Conservation (phyloP, 2,113 vertebrate genomes). For the Syrrhaptes paradoxus region DNA sequence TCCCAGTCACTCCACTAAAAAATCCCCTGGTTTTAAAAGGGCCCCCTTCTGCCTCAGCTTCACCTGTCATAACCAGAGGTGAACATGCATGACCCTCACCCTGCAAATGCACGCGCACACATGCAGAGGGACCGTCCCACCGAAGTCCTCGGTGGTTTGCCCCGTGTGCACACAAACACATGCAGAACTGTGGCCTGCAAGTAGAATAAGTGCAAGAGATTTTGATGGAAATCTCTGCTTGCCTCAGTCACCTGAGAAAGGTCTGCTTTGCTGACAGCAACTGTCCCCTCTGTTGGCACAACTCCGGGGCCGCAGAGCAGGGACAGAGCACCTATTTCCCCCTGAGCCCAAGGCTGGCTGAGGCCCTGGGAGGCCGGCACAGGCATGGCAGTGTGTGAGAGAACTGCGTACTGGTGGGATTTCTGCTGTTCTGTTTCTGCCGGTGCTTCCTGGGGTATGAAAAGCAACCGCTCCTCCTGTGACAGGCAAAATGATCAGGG, state of each 20-base stretch:
- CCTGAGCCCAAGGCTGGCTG: background rate
- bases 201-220: rapidly evolving
- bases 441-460: background rate
- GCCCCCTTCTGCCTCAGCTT: background rate
- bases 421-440: background rate
- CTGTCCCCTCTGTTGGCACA: rapidly evolving
- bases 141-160: background rate
- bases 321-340: background rate
- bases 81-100: rapidly evolving
- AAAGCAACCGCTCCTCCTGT: background rate
- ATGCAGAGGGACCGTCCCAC: background rate
- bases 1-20: background rate
- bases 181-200: background rate
- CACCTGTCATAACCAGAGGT: background rate
- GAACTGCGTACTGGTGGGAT: rapidly evolving
- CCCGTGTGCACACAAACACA: rapidly evolving
- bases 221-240: background rate
- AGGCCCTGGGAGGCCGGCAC: no score
- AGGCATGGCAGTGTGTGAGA: no score
- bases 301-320: background rate
- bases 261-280: background rate
- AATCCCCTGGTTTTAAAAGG: background rate
- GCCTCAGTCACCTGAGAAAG: background rate
- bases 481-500: background rate
- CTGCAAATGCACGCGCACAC: rapidly evolving